Evolutionary conservation across 2,113 vertebrate genomes (phyloP), one percentile per base, ranked within the genome.

Genomic region (Microcebus jonahi): DNA sequence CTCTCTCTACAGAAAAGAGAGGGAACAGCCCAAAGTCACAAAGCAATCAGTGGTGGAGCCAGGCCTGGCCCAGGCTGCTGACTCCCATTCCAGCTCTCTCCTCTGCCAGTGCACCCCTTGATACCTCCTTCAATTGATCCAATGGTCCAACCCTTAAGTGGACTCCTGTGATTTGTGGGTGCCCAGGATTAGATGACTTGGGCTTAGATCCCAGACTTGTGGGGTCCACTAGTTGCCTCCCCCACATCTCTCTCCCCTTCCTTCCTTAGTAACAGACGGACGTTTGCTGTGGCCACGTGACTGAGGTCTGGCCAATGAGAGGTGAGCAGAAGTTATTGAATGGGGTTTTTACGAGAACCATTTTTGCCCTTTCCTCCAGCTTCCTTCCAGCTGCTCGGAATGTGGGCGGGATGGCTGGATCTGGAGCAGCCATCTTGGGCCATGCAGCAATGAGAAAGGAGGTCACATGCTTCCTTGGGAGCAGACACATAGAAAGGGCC

Each of bases 31-130:
- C 39, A 5, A 1, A 45, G 34, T 14, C 50, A 14, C 79, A 59
- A 12, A 27, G 73, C 57, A 18, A 14, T n/a, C 20, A 7, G 29
- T 1, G 10, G 34, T 8, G 9, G 67, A 59, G 48, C 34, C 68
- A 42, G 8, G 53, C n/a, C 29, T 2, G 25, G 91, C 45, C 7
- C 2, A 36, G 34, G 23, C 11, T 14, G 42, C 36, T 17, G 36
- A 14, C 45, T 15, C 88, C 45, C 71, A 8, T 8, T 3, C 71
- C 3, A 0, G 45, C 23, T 63, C 87, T 55, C n/a, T 6, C 10
- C 48, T 15, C 4, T 14, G 21, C 18, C 4, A 5, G 4, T 6
- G 34, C 1, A 21, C 12, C 39, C 29, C 34, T 53, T 1, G 21
- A 59, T 2, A 9, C 9, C 48, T 14, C n/a, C 65, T n/a, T 13